phyloP scores from a whole-genome alignment of 2,797 vertebrate genomes.

The Tragelaphus oryx region DNA sequence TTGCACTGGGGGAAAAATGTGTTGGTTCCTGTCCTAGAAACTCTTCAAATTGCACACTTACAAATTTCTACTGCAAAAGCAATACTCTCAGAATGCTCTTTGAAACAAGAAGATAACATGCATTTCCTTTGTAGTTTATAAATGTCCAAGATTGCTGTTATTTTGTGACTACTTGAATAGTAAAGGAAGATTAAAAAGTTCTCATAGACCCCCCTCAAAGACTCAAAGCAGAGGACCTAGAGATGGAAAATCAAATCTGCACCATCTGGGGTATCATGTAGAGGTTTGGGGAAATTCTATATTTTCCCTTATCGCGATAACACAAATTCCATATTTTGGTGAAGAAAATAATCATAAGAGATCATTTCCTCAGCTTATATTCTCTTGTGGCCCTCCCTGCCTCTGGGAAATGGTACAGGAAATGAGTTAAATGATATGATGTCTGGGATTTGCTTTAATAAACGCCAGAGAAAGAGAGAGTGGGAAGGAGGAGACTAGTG shows the following conservation, averaged over 20 bases:
- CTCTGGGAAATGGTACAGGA: conserved; percentile 56
- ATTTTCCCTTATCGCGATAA: conserved; percentile 46
- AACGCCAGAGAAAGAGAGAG: background rate
- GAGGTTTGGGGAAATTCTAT: conserved; percentile 31
- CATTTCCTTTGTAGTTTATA: background rate
- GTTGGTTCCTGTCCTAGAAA: background rate
- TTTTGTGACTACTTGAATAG: background rate
- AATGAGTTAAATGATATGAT: conserved; percentile 63
- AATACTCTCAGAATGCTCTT: background rate
- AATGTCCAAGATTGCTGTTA: background rate
- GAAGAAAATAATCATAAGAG: conserved; percentile 21
- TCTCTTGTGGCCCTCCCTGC: conserved; percentile 45
- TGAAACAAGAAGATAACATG: background rate
- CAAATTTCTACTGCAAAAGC: background rate
- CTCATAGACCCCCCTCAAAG: background rate
- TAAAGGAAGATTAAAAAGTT: background rate
- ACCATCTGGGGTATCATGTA: background rate
- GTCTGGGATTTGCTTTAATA: conserved; percentile 65
- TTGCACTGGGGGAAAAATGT: too few species aligned
- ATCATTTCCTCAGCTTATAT: conserved; percentile 17
- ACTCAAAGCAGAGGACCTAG: background rate
- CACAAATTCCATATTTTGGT: conserved; percentile 47
- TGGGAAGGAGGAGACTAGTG: too few species aligned
- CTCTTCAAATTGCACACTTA: background rate
- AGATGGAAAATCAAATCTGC: conserved; percentile 12